Conservation (phyloP, 2,797 vertebrate genomes). For the Pantherophis alleghaniensis region DNA sequence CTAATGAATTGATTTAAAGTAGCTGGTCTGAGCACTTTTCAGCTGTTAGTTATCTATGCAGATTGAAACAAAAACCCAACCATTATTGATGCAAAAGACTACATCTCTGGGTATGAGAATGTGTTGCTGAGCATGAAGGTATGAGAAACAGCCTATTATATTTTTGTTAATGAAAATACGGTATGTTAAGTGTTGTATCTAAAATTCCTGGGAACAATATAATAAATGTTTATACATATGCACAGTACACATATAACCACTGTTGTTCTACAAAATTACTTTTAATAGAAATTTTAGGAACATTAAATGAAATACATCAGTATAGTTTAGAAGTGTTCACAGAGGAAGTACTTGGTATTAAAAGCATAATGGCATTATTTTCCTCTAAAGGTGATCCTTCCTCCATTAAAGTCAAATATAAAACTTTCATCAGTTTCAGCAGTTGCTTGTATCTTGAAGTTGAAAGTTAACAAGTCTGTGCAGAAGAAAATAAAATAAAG, state of each 20-base stretch:
- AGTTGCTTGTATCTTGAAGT: neutral
- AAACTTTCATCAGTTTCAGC: neutral
- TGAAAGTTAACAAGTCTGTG: neutral
- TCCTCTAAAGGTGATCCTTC: neutral
- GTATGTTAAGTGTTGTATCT: neutral
- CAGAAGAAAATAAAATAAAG: neutral
- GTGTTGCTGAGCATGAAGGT: neutral
- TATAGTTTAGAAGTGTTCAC: neutral
- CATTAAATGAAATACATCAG: neutral
- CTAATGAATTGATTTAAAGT: neutral
- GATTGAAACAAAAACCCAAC: neutral
- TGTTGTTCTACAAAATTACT: rapidly evolving
- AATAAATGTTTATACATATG: rapidly evolving
- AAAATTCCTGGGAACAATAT: neutral
- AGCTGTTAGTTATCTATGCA: rapidly evolving
- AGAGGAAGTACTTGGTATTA: neutral
- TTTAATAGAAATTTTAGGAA: rapidly evolving
- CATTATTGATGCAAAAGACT: neutral
- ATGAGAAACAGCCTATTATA: neutral
- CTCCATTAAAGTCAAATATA: neutral
- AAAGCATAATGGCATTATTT: neutral
- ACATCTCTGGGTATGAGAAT: rapidly evolving
- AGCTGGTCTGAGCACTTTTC: neutral
- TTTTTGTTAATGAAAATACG: neutral
- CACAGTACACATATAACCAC: neutral